phyloP scores from a whole-genome alignment of 2,113 vertebrate species.

The Pandion haliaetus region DNA sequence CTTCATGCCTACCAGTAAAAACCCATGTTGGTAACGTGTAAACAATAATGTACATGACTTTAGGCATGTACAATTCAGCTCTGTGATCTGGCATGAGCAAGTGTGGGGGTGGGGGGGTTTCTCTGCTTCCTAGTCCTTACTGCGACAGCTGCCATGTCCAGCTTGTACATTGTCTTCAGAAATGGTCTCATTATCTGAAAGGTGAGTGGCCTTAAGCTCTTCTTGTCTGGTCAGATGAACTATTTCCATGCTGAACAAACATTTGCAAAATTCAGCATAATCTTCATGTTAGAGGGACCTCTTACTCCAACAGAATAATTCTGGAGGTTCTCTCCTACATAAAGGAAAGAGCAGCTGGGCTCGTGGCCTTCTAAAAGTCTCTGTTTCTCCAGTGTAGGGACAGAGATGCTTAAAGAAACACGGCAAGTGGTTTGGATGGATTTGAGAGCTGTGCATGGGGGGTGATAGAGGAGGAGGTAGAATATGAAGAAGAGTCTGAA shows the following conservation, averaged over 20 bases:
- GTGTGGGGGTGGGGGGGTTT: rapidly evolving
- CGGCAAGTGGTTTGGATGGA: rapidly evolving
- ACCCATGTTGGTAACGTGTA: neutral
- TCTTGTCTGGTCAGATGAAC: neutral
- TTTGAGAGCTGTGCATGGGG: neutral
- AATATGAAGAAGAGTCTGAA: neutral
- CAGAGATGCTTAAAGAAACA: neutral
- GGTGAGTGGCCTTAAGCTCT: neutral
- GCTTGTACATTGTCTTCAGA: neutral
- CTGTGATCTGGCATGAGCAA: neutral
- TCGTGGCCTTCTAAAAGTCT: neutral
- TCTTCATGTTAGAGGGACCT: neutral
- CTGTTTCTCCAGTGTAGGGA: neutral
- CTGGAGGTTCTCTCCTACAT: neutral
- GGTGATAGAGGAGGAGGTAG: neutral
- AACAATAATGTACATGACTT: rapidly evolving
- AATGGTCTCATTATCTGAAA: neutral
- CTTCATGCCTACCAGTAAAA: neutral
- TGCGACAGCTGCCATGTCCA: neutral
- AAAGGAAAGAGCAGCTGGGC: neutral
- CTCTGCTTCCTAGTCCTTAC: neutral
- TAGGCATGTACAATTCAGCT: neutral
- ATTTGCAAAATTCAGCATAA: neutral
- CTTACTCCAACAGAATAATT: neutral
- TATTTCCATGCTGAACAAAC: neutral